Conservation (phyloP, 1,140 invertebrate genomes). For the Scylla paramamosain region DNA sequence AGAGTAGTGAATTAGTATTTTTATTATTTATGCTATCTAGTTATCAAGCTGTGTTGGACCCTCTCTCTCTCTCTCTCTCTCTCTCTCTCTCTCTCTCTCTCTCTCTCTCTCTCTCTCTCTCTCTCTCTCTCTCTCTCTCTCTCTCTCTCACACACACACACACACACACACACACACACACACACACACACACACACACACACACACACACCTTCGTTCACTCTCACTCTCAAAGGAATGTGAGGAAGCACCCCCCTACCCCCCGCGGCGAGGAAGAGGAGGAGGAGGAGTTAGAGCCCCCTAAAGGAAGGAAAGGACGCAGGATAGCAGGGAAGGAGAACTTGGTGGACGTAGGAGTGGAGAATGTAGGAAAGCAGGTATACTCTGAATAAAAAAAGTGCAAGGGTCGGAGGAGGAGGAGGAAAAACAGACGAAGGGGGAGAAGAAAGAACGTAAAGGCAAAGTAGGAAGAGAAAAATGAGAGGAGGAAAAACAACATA, state of each 20-base stretch:
- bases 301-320: neutral
- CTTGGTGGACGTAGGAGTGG: neutral
- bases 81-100: constrained; percentile 20
- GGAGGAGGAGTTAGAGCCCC: too few species aligned
- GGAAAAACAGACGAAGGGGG: too few species aligned
- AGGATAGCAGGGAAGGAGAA: neutral
- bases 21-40: neutral
- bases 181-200: too few species aligned
- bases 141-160: neutral
- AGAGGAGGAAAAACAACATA: too few species aligned
- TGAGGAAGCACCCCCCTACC: neutral
- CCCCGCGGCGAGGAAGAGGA: too few species aligned
- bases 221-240: constrained; percentile 7
- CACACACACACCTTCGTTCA: too few species aligned
- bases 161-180: too few species aligned
- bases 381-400: too few species aligned
- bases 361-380: neutral
- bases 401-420: too few species aligned
- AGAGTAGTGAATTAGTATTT: neutral
- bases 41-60: neutral
- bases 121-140: constrained; percentile 20
- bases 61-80: neutral
- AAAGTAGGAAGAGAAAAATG: too few species aligned
- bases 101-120: neutral
- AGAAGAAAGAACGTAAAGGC: too few species aligned